phyloP scores from a whole-genome alignment of 2,797 vertebrate genomes.

The Dromococcyx pavoninus region DNA sequence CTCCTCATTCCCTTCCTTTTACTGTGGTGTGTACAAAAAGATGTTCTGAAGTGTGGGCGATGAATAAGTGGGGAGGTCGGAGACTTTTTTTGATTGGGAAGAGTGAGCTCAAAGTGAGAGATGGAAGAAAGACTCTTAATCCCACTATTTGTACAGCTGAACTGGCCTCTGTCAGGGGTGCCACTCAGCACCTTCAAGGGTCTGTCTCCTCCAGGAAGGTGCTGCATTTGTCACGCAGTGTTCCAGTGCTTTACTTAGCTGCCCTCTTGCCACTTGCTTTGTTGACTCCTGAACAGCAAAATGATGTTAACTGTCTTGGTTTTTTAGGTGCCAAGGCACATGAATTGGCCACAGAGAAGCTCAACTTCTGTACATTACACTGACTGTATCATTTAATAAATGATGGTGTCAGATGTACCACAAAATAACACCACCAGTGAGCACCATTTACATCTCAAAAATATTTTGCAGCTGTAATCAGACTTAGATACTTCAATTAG shows the following conservation, averaged over 20 bases:
- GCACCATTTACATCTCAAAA: neutral
- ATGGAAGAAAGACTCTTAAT: neutral
- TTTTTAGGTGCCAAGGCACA: neutral
- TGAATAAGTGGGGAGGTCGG: neutral
- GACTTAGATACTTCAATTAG: neutral
- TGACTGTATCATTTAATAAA: neutral
- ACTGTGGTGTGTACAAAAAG: neutral
- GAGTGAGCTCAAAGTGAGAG: neutral
- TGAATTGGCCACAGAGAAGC: neutral
- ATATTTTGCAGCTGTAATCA: neutral
- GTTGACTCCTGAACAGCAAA: fast-evolving
- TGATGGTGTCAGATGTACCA: neutral
- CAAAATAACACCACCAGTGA: neutral
- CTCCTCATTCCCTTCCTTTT: neutral
- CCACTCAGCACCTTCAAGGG: too few species aligned
- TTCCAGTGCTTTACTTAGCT: neutral
- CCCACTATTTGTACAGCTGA: neutral
- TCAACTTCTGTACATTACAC: neutral
- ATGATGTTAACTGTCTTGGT: neutral
- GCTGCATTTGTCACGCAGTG: neutral
- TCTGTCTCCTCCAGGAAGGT: neutral
- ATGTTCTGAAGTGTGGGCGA: fast-evolving
- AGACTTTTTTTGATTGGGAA: neutral
- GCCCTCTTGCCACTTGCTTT: neutral
- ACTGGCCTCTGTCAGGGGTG: neutral